Evolutionary conservation across 2,797 vertebrate genomes (phyloP), one percentile per base, ranked within the genome.

Genomic region (Diplodus puntazzo): DNA sequence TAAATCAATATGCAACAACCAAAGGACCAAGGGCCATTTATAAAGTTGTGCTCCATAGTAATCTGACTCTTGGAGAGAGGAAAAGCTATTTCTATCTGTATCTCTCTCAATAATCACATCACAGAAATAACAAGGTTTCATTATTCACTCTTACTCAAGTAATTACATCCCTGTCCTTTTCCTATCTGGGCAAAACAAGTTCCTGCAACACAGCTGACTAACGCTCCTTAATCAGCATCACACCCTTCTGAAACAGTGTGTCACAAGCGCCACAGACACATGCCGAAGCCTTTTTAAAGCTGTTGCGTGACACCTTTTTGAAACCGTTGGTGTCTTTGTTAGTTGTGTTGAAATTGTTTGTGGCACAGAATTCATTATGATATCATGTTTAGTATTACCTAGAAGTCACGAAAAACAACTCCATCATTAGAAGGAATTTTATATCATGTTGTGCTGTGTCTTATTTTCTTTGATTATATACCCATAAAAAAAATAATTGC

Each of bases 61-160:
- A 77, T 77, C 52, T 18, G 61, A 77, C 69, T 71, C 54, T 53
- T 27, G 42, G 50, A 25, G 34, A 67, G 39, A 57, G 45, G 49
- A 82, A 69, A 69, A 68, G 64, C 58, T 49, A 57, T 73, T 88
- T 88, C 81, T 55, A 43, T 84, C 69, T 69, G 77, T 20, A 60
- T 55, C 21, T 53, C 72, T 65, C 76, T 81, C 72, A 82, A 88
- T 86, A 82, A 83, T 87, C 70, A 70, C 80, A 87, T 85, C 67
- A 73, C 20, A 69, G 60, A 70, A 83, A 88, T 83, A 83, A 88
- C 61, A 48, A 76, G 76, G 74, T 53, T 77, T 79, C 80, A 82
- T 89, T 86, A 83, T 83, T 88, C 77, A 77, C 58, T 65, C 48
- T 64, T 52, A 77, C 79, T 82, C 21, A 67, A 57, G 77, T 80